Evolutionary conservation across 2,888 invertebrate species (phyloP).

Genomic region (Nebria brevicollis): DNA sequence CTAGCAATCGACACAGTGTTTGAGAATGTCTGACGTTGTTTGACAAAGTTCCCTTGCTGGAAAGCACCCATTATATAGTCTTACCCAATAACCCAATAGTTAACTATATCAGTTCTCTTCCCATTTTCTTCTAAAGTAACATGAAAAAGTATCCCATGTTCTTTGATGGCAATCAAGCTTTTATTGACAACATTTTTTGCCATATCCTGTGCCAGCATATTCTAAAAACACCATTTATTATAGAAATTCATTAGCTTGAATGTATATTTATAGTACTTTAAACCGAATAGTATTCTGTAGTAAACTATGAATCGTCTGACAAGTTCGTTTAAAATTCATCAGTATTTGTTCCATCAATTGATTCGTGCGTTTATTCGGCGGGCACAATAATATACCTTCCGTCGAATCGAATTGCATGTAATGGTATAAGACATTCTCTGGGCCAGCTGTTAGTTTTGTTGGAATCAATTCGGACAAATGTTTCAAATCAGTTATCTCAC

Average conservation of each 20-base stretch:
- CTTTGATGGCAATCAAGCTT: conserved; percentile 82
- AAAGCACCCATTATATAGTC: no score
- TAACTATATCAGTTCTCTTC: conserved; percentile 64
- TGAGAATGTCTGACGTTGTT: no score
- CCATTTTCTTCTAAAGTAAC: conserved; percentile 61
- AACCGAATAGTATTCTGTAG: conserved; percentile 75
- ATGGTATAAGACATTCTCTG: conserved; percentile 79
- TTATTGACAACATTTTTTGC: conserved; percentile 70
- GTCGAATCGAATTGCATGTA: conserved; percentile 78
- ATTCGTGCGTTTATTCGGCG: conserved; percentile 60
- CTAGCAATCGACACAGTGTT: no score
- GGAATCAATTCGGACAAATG: conserved; percentile 67
- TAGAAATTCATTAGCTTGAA: not conserved
- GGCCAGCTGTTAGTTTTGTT: conserved; percentile 72
- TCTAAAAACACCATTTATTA: conserved; percentile 54
- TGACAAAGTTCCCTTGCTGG: no score
- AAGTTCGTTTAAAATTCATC: conserved; percentile 76
- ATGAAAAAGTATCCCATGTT: conserved; percentile 83
- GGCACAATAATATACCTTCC: conserved; percentile 77
- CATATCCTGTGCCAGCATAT: conserved; percentile 62
- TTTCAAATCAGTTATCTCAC: conserved; percentile 76
- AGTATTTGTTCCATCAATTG: conserved; percentile 66
- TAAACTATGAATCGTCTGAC: conserved; percentile 77
- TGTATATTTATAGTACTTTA: conserved; percentile 58
- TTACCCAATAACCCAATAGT: conserved; percentile 86